Base-by-base conservation (phyloP, 92 coral and sea anemone species). In the Paragorgia papillata region DNA sequence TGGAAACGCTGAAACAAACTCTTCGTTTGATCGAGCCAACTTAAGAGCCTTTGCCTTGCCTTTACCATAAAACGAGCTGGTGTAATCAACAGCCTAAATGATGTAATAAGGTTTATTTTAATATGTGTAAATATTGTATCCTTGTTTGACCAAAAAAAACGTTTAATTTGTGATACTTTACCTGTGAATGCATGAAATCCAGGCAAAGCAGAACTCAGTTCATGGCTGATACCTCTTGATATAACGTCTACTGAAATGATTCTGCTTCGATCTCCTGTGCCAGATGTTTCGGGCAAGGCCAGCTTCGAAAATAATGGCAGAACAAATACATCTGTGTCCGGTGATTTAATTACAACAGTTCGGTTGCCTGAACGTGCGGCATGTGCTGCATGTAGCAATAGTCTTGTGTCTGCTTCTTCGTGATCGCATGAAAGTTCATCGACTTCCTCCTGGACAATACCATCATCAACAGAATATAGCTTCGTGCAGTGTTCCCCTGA, bases 51-150 rank as follows among this genome's bases (percentile, higher is more conserved):
- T 66, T 39, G 43, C 59, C 75, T 77, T 77, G 20, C 71, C 75
- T 41, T 77, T 62, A 39, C 82, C 82, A 40, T 28, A 64, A 57
- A 77, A 77, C 61, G 82, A 62, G 62, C 82, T 77, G 30, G 71
- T 66, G 60, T 65, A 77, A 39, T 61, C 82, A 62, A n/a, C 82
- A 77, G 43, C 61, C 82, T 69, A 69, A 7, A 69, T 65, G 53
- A 65, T 9, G 30, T 35, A 35, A 35, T 37, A 65, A 62, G n/a
- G 69, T 27, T 62, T 62, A 63, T 34, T 31, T 63, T 30, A 63
- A 12, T 63, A 32, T 2, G 70, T 32, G n/a, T 59, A 59, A 59
- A 25, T 59, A 59, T n/a, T 59, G 26, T 59, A 59, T 59, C 65
- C 46, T 63, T 27, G n/a, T 19, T 65, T 65, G 50, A 35, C 25